phyloP scores from a whole-genome alignment of 2,888 invertebrate species.

The Cerceris ruficornis region DNA sequence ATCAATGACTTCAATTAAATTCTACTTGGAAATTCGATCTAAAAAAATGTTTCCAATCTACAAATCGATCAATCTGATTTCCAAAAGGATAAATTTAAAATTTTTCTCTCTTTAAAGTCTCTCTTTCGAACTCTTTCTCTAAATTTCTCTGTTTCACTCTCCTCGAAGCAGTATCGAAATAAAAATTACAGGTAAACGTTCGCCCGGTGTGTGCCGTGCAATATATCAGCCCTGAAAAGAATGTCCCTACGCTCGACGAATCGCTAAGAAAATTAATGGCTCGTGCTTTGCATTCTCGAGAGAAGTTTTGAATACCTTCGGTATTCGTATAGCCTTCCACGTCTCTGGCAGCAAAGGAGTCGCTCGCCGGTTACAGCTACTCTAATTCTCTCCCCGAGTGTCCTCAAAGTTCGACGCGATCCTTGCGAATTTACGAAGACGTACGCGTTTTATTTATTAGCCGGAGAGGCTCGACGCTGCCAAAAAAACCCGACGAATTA shows the following conservation, averaged over 20 bases:
- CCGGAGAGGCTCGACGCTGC: slow-evolving; percentile 23
- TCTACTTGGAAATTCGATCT: too few relatives aligned
- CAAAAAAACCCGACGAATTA: slow-evolving; percentile 42
- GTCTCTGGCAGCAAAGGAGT: slow-evolving; percentile 42
- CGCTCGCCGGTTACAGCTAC: slow-evolving; percentile 21
- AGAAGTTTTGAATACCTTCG: slow-evolving; percentile 63
- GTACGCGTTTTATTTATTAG: slow-evolving; percentile 50
- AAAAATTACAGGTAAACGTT: slow-evolving; percentile 49
- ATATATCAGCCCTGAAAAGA: slow-evolving; percentile 64
- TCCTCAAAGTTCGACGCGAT: slow-evolving; percentile 14
- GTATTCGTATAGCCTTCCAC: slow-evolving; percentile 42
- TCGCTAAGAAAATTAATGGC: slow-evolving; percentile 69
- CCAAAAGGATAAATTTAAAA: too few relatives aligned
- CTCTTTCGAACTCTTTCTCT: background rate
- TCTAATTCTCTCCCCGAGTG: slow-evolving; percentile 8
- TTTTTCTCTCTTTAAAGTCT: too few relatives aligned
- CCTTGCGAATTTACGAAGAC: slow-evolving; percentile 39
- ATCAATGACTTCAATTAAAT: too few relatives aligned
- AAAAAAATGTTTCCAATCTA: too few relatives aligned
- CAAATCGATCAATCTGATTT: too few relatives aligned
- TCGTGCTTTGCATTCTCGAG: slow-evolving; percentile 64
- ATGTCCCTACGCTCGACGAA: slow-evolving; percentile 65
- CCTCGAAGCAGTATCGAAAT: slow-evolving; percentile 20
- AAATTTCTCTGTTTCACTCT: background rate
- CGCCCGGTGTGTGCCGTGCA: slow-evolving; percentile 30